Evolutionary conservation across 2,888 invertebrate species (phyloP).

Genomic region (Drepana falcataria): DNA sequence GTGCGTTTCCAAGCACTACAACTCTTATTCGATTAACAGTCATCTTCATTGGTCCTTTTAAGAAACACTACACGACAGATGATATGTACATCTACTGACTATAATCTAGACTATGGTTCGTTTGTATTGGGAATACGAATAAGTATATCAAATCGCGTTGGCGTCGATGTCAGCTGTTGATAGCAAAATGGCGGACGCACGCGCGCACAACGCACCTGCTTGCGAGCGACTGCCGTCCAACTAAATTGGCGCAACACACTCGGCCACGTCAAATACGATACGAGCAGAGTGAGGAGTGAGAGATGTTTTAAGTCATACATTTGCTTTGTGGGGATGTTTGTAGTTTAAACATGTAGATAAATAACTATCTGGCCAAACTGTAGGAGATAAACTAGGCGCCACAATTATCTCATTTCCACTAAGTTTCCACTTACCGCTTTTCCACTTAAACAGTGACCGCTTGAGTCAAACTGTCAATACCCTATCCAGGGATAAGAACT

Average conservation of each 20-base stretch:
- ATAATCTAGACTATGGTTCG: slow-evolving; percentile 22
- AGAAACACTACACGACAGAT: slow-evolving; percentile 41
- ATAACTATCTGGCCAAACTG: background rate
- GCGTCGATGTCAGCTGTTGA: slow-evolving; percentile 57
- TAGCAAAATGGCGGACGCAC: slow-evolving; percentile 57
- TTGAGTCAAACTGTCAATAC: slow-evolving; percentile 1
- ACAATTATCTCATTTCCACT: background rate
- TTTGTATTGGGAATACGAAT: slow-evolving; percentile 27
- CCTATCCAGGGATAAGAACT: background rate
- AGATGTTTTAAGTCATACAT: slow-evolving; percentile 37
- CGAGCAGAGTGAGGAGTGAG: slow-evolving; percentile 37
- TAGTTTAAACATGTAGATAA: slow-evolving; percentile 14
- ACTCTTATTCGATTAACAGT: slow-evolving; percentile 88
- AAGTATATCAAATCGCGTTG: slow-evolving; percentile 42
- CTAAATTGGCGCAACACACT: slow-evolving; percentile 66
- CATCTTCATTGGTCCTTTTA: slow-evolving; percentile 79
- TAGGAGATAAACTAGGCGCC: background rate
- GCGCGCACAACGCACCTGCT: slow-evolving; percentile 73
- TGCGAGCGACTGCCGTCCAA: slow-evolving; percentile 69
- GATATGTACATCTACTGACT: slow-evolving; percentile 34
- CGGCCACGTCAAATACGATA: slow-evolving; percentile 51
- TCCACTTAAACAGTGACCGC: background rate
- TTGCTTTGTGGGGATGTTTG: slow-evolving; percentile 21
- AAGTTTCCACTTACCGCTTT: background rate
- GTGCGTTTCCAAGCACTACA: slow-evolving; percentile 86